Conservation (phyloP, 2,113 vertebrate species). For the Lanius ludovicianus region DNA sequence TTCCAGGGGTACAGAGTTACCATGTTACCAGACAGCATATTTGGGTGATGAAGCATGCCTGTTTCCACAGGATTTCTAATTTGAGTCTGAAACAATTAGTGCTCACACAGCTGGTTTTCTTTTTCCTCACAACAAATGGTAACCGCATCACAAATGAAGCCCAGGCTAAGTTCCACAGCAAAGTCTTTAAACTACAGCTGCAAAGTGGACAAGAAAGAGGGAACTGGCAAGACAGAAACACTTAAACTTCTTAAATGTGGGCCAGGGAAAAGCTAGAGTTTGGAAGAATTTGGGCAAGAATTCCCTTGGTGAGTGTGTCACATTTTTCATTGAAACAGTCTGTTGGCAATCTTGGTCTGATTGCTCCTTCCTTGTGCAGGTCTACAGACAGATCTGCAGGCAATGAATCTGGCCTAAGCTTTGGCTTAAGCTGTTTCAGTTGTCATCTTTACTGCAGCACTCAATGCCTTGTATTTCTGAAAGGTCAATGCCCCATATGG, state of each 20-base stretch:
- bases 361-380: neutral
- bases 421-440: neutral
- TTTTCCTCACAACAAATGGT: neutral
- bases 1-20: neutral
- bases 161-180: neutral
- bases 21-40: neutral
- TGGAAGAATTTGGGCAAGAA: neutral
- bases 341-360: neutral
- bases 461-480: neutral
- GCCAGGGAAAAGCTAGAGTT: neutral
- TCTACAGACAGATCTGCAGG: neutral
- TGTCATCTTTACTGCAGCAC: neutral
- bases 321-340: neutral
- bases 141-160: neutral
- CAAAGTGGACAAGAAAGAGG: neutral
- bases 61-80: neutral
- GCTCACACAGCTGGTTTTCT: neutral
- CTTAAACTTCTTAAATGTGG: neutral
- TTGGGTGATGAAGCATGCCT: neutral
- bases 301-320: neutral
- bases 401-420: neutral
- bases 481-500: neutral
- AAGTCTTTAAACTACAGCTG: slow-evolving; percentile 22
- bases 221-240: neutral
- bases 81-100: neutral